These are phyloP conservation scores for Onychomys torridus DNA, from an alignment of 2,797 vertebrate genomes.

Conservation along the genomic window DNA sequence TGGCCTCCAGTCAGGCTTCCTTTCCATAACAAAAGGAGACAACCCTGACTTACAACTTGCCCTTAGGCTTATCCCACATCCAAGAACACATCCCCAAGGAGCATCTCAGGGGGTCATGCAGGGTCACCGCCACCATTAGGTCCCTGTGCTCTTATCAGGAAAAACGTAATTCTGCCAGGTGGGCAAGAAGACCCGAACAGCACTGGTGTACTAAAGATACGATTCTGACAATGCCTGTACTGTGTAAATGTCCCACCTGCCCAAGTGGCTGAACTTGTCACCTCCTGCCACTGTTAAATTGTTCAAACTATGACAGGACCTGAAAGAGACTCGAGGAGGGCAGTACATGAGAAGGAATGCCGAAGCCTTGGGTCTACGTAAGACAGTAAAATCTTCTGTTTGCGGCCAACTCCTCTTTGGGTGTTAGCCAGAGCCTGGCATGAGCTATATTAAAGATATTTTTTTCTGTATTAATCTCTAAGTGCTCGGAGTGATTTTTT, in stretches of 20 bases:
- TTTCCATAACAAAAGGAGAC: neutral
- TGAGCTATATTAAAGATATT: neutral
- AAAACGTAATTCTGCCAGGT: neutral
- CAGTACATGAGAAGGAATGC: no score
- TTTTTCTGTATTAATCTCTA: neutral
- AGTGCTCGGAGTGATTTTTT: neutral
- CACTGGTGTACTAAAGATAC: neutral
- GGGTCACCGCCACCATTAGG: neutral
- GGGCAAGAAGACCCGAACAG: neutral
- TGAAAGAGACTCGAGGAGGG: neutral
- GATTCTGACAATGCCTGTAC: neutral
- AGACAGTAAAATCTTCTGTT: neutral
- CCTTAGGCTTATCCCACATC: neutral
- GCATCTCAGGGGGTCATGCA: neutral
- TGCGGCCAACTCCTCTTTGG: neutral
- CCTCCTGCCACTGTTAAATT: neutral
- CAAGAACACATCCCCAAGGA: neutral
- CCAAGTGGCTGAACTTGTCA: neutral
- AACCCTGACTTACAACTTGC: neutral
- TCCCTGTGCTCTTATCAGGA: neutral
- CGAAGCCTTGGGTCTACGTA: no score
- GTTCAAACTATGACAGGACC: neutral
- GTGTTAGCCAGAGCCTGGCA: neutral
- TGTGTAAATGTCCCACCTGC: neutral
- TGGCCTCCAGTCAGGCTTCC: neutral